phyloP scores from a whole-genome alignment of 2,113 vertebrate genomes.

The Thermophis baileyi region DNA sequence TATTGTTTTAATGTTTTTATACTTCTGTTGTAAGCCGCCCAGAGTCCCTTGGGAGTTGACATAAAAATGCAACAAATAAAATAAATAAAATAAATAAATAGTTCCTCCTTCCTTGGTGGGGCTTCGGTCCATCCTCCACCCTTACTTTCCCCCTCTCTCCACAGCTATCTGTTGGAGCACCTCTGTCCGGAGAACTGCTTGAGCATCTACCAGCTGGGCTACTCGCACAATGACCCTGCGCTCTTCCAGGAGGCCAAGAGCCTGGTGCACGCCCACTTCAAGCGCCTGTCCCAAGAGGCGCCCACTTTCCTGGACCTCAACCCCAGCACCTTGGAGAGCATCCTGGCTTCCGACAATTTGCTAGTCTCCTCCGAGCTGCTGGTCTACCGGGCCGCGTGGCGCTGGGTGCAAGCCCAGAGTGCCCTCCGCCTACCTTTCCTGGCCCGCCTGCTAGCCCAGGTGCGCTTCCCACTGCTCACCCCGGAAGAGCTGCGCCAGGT shows the following conservation, averaged over 20 bases:
- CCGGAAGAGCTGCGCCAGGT: constrained; percentile 66
- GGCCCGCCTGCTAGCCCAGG: constrained; percentile 66
- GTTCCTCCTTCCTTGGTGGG: background rate
- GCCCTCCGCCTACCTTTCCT: constrained; percentile 70
- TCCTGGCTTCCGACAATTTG: constrained; percentile 75
- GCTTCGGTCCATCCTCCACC: accelerated
- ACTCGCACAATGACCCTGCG: constrained; percentile 75
- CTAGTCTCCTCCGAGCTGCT: constrained; percentile 73
- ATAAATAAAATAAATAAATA: no score
- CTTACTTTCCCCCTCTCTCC: background rate
- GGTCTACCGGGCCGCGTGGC: constrained; percentile 74
- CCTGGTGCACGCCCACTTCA: constrained; percentile 75
- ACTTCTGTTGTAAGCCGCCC: no score
- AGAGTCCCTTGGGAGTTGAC: no score
- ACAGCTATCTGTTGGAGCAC: constrained; percentile 77
- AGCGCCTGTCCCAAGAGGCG: constrained; percentile 68
- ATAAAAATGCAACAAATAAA: no score
- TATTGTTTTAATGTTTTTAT: no score
- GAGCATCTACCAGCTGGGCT: constrained; percentile 77
- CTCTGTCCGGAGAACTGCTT: constrained; percentile 78
- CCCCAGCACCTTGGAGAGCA: constrained; percentile 73
- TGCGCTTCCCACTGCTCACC: constrained; percentile 74
- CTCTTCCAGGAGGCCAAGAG: constrained; percentile 73
- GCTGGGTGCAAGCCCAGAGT: constrained; percentile 74
- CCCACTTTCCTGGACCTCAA: constrained; percentile 76